Conservation (phyloP, 2,888 invertebrate genomes). For the Magallana nippona region DNA sequence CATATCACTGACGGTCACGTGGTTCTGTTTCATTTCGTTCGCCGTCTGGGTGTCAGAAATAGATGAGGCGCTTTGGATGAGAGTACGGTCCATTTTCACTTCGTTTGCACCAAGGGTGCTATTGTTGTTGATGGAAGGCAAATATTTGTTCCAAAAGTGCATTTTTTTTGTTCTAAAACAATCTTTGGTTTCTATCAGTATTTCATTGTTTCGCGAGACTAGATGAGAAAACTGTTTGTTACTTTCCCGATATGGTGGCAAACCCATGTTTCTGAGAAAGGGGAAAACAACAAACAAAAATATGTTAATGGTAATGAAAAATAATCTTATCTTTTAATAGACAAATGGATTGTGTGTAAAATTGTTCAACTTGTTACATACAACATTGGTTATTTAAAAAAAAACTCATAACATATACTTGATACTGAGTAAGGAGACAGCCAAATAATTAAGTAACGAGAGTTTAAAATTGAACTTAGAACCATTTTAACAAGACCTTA, state of each 20-base stretch:
- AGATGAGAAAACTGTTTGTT: slow-evolving; percentile 37
- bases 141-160: slow-evolving; percentile 48
- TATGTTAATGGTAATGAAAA: too few relatives aligned
- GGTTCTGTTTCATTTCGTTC: slow-evolving; percentile 21
- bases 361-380: too few relatives aligned
- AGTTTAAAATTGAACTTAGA: too few relatives aligned
- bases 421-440: too few relatives aligned
- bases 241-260: slow-evolving; percentile 32
- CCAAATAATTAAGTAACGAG: too few relatives aligned
- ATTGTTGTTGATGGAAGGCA: slow-evolving; percentile 34
- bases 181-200: slow-evolving; percentile 36
- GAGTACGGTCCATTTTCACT: slow-evolving; percentile 4
- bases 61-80: too few relatives aligned
- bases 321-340: too few relatives aligned
- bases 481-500: too few relatives aligned
- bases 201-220: slow-evolving; percentile 28
- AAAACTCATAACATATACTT: too few relatives aligned
- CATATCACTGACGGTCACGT: neutral
- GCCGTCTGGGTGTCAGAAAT: neutral
- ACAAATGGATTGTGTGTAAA: too few relatives aligned
- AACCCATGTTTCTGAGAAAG: neutral
- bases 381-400: too few relatives aligned
- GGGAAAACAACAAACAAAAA: neutral
- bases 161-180: slow-evolving; percentile 48
- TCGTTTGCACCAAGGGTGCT: slow-evolving; percentile 5